Base-by-base conservation (phyloP, 2,888 invertebrate species). In the Agrotis puta region DNA sequence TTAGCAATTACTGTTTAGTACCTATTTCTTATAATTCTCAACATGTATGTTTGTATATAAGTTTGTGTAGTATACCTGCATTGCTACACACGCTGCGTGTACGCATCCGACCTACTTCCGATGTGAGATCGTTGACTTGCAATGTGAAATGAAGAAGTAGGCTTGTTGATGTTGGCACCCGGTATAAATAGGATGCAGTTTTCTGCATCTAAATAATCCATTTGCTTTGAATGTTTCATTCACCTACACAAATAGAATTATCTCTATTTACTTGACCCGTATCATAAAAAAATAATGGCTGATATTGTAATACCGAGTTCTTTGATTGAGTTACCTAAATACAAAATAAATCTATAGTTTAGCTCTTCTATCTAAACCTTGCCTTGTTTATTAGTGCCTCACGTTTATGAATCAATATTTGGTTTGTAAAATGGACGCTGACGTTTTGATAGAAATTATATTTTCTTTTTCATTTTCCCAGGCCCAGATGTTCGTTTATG, bases 121-220 rank as follows among this genome's bases (percentile, higher is more conserved):
- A 70, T 39, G 59, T 53, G 68, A 71, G 88, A 86, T 83, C 88
- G 83, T 83, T 87, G 88, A 88, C 88, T 82, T 77, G 74, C 72
- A 80, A 74, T 70, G 73, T 72, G 70, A 76, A 84, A 79, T 69
- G 70, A 81, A 83, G 76, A 85, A 83, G 82, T 83, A 84, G 76
- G 78, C 61, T 84, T 87, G 83, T 85, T 88, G 82, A 84, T 82
- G 72, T 85, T 85, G 83, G 81, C 82, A 77, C 74, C 70, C 45
- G 53, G 67, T 74, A 68, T 71, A 84, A 70, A 77, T 84, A 76
- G 65, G 65, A 59, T 80, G 79, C 79, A 80, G 69, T 77, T 80
- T 80, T 77, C 61, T 80, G 79, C 80, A 80, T 64, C 57, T 39
- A 47, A 64, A 33, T 76, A 66, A 64, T 66, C 27, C 13, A 27